Conservation (phyloP, 2,888 invertebrate species). For the Lepidocyrtoides sp. region DNA sequence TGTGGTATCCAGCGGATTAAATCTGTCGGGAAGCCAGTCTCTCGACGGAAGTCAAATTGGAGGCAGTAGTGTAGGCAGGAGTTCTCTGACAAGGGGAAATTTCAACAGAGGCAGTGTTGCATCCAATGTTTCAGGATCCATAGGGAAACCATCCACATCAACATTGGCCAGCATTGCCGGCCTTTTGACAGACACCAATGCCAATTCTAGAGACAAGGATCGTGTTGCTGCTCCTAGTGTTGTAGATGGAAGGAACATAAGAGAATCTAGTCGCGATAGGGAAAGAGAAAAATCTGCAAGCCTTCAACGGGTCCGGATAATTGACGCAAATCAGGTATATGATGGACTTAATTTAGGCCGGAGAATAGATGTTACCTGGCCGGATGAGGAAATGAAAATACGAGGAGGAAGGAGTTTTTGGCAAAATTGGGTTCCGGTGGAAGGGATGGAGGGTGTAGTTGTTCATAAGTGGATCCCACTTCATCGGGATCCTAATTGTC, state of each 20-base stretch:
- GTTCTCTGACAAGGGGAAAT: conserved; percentile 87
- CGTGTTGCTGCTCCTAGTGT: conserved; percentile 60
- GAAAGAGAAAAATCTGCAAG: conserved; percentile 84
- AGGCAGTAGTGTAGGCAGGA: conserved; percentile 89
- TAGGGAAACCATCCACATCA: conserved; percentile 95
- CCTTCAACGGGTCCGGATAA: conserved; percentile 87
- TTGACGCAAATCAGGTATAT: conserved; percentile 92
- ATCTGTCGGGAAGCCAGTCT: conserved; percentile 85
- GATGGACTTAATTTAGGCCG: conserved; percentile 95
- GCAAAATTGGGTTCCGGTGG: conserved; percentile 96
- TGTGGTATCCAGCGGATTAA: conserved; percentile 84
- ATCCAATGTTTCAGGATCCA: conserved; percentile 89
- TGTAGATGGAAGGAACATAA: conserved; percentile 86
- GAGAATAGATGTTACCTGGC: conserved; percentile 97
- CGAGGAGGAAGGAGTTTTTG: conserved; percentile 96
- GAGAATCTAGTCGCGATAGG: conserved; percentile 87
- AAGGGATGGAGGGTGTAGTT: conserved; percentile 97
- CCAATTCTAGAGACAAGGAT: conserved; percentile 83
- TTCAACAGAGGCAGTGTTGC: conserved; percentile 94
- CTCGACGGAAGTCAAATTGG: conserved; percentile 85
- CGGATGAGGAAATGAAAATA: conserved; percentile 94
- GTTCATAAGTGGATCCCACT: conserved; percentile 98
- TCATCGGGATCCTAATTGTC: conserved; percentile 94
- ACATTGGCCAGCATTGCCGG: conserved; percentile 94
- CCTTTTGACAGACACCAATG: conserved; percentile 85